Conservation (phyloP, 2,113 vertebrate species). For the Brachirus orientalis region DNA sequence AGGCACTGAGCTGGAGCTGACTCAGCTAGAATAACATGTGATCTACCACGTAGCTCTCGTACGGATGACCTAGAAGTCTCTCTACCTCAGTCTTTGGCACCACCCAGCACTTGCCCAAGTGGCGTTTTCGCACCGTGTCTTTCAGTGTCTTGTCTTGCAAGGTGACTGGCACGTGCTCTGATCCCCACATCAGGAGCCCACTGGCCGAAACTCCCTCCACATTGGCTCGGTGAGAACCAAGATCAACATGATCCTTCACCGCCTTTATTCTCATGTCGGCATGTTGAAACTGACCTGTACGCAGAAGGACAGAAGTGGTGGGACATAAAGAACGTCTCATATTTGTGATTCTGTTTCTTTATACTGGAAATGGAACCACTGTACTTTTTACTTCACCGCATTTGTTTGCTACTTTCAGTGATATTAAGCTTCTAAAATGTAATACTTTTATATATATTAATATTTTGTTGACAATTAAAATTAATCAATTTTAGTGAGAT, state of each 20-base stretch:
- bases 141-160: conserved; percentile 84
- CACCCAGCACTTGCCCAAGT: conserved; percentile 82
- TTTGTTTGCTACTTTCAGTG: too few species aligned
- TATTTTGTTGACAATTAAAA: too few species aligned
- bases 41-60: conserved; percentile 80
- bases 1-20: conserved; percentile 26
- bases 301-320: background rate
- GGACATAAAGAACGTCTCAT: too few species aligned
- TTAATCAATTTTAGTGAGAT: too few species aligned
- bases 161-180: conserved; percentile 67
- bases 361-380: too few species aligned
- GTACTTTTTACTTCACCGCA: too few species aligned
- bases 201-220: conserved; percentile 27
- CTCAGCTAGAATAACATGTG: conserved; percentile 43
- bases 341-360: too few species aligned
- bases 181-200: conserved; percentile 69
- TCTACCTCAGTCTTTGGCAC: conserved; percentile 79
- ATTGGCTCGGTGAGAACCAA: conserved; percentile 14
- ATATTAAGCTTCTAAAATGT: too few species aligned
- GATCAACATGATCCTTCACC: conserved; percentile 20
- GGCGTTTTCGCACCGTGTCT: conserved; percentile 74
- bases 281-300: conserved; percentile 84
- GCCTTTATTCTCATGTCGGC: conserved; percentile 68
- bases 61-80: conserved; percentile 79
- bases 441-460: too few species aligned